A percentile compares a stretch with the other conserved stretches of the same genome.
phyloP scores from a whole-genome alignment of 2,113 vertebrate species.

The Centropus bengalensis region DNA sequence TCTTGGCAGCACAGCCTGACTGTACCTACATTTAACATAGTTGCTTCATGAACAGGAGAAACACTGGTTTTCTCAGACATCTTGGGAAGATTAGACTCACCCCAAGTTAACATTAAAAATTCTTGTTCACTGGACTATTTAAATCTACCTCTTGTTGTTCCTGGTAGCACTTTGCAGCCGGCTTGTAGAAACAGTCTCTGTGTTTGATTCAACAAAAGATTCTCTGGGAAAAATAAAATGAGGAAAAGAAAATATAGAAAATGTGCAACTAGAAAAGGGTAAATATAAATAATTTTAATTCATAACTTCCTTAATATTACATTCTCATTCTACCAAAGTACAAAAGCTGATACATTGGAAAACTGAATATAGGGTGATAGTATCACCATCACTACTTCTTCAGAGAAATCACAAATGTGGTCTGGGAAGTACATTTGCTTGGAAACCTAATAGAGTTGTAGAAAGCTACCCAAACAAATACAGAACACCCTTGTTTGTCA shows the following conservation, averaged over 20 bases:
- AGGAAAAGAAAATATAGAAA: not conserved
- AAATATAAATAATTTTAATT: not conserved
- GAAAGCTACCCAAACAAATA: not conserved
- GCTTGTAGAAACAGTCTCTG: not conserved
- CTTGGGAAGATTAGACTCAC: not conserved
- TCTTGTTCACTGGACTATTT: not conserved
- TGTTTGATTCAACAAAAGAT: accelerated
- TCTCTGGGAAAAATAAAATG: not conserved
- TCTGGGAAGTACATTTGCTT: not conserved
- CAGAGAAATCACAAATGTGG: not conserved
- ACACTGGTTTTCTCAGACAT: not conserved
- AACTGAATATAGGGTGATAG: not conserved
- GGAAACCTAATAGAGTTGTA: not conserved
- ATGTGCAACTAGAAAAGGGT: not conserved
- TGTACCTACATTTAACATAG: not conserved
- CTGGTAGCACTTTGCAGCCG: not conserved
- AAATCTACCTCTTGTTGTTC: not conserved
- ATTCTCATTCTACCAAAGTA: not conserved
- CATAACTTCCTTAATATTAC: not conserved
- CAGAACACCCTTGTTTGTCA: not conserved
- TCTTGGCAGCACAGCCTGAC: not conserved
- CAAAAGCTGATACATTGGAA: not conserved
- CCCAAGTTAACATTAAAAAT: not conserved
- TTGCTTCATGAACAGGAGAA: not conserved
- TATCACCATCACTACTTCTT: not conserved